Percentiles rank a stretch among this genome's conserved stretches.
phyloP scores from a whole-genome alignment of 2,113 vertebrate species.

The Leucoraja erinaceus region DNA sequence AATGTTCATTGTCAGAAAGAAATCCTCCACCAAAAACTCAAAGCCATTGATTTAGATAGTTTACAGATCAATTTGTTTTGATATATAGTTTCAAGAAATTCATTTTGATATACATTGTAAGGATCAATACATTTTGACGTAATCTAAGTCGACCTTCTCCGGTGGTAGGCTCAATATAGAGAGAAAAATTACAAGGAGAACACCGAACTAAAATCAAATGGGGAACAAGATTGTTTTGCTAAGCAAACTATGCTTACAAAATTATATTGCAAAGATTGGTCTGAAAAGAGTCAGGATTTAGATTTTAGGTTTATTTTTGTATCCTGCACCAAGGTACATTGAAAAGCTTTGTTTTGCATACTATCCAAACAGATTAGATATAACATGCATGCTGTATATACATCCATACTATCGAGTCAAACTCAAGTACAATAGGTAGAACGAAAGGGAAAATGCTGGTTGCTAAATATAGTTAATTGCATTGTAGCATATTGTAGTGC shows the following conservation, averaged over 20 bases:
- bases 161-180: neutral
- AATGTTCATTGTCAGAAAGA: slow-evolving; percentile 7
- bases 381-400: no score
- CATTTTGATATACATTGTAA: neutral
- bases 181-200: neutral
- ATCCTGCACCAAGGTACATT: no score
- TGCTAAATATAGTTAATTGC: no score
- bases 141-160: no score
- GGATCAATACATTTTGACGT: neutral
- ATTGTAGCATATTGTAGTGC: no score
- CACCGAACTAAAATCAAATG: neutral
- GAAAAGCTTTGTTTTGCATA: no score
- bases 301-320: no score
- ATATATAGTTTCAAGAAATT: neutral
- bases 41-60: neutral
- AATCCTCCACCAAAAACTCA: neutral
- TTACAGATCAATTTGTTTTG: neutral
- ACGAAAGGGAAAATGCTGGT: no score
- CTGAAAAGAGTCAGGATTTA: neutral
- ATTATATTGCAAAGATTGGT: neutral
- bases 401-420: no score
- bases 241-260: neutral
- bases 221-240: neutral
- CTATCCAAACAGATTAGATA: no score
- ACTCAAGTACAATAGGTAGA: no score